Evolutionary conservation across 2,797 vertebrate genomes (phyloP).

Genomic region (Streptopelia turtur): DNA sequence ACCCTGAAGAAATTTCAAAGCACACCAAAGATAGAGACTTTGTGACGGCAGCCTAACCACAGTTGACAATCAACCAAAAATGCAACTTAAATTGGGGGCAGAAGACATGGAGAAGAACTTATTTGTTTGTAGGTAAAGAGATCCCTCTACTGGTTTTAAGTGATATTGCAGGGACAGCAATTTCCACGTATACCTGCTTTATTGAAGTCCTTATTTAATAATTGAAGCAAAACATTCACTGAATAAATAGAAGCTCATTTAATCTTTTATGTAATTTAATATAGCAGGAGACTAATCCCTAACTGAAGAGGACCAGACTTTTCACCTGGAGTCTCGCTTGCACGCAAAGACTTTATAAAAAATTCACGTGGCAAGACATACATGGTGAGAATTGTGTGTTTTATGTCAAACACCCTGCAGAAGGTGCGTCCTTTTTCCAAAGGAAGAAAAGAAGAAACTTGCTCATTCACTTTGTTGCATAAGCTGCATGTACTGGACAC

Average conservation of each 20-base stretch:
- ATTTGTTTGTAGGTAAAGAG: constrained; percentile 42
- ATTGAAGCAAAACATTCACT: background rate
- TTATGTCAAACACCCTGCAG: background rate
- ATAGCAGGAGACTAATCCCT: constrained; percentile 2
- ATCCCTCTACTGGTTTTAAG: constrained; percentile 59
- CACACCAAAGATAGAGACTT: constrained; percentile 45
- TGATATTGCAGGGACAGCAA: constrained; percentile 20
- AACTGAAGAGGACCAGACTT: background rate
- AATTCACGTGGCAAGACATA: background rate
- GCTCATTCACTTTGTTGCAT: background rate
- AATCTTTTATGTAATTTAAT: constrained; percentile 27
- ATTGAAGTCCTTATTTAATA: constrained; percentile 15
- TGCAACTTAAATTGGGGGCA: background rate
- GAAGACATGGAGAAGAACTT: background rate
- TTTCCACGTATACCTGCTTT: background rate
- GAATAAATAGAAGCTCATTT: constrained; percentile 27
- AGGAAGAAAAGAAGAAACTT: background rate
- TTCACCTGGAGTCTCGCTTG: too few relatives aligned
- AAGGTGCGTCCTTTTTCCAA: background rate
- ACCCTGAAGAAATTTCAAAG: constrained; percentile 51
- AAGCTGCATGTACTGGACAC: background rate
- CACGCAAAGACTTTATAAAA: background rate
- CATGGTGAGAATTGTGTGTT: background rate
- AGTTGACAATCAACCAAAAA: constrained; percentile 50
- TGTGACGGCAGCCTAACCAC: constrained; percentile 42